A percentile compares a stretch with the other conserved stretches of the same genome.
These are phyloP conservation scores for Dendrophyllia cribrosa DNA, from an alignment of 64 coral and sea anemone species.

Conservation along the genomic window DNA sequence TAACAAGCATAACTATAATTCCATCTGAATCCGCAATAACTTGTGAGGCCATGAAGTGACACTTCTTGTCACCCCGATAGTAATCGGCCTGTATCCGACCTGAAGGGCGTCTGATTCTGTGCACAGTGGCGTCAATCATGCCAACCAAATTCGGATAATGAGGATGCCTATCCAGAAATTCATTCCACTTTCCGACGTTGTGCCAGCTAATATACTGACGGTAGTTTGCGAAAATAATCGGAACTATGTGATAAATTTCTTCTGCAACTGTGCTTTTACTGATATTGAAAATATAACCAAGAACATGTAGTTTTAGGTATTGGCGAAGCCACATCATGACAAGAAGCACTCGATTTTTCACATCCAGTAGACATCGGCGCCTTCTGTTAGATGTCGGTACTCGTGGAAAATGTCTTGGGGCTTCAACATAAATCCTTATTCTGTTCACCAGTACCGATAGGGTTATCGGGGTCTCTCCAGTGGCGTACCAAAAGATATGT, in stretches of 20 bases:
- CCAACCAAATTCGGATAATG: not conserved
- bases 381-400: not conserved
- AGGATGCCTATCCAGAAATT: not conserved
- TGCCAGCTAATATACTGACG: not conserved
- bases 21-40: not conserved
- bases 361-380: slow-evolving; percentile 5
- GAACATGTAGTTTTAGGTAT: not conserved
- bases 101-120: not conserved
- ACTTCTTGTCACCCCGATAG: not conserved
- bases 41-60: too few species aligned
- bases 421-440: too few species aligned
- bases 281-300: not conserved
- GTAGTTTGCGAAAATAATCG: not conserved
- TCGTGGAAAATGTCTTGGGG: not conserved
- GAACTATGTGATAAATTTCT: slow-evolving; percentile 18
- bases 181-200: not conserved
- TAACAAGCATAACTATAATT: not conserved
- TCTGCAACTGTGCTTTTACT: not conserved
- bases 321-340: not conserved
- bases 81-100: not conserved
- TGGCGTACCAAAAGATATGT: not conserved
- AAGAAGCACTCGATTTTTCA: not conserved
- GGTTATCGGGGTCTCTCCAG: too few species aligned
- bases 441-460: too few species aligned
- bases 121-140: not conserved